Base-by-base conservation (phyloP, 64 coral and sea anemone species). In the Dendronephthya gigantea region DNA sequence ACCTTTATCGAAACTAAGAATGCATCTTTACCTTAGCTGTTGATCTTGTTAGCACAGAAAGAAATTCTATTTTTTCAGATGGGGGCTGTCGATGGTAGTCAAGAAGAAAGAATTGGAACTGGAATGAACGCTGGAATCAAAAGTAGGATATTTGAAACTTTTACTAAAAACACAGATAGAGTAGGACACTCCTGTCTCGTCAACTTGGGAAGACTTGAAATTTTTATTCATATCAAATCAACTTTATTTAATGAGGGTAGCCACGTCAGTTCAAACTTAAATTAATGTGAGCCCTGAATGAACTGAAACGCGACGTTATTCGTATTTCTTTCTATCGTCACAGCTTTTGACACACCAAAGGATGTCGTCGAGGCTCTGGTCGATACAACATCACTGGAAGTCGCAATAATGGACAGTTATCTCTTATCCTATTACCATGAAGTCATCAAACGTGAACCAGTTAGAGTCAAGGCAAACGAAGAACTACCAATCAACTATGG, bases 81-180 rank as follows among this genome's bases (percentile, higher is more conserved):
- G 28, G 95, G 95, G 6, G 89, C 95, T 47, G 91, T 93, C 28
- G 89, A 83, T 41, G 95, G 92, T 38, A 98, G 95, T 43, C 92
- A 98, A 17, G 95, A 98, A 50, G 90, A 90, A 22, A 82, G 95
- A 22, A 41, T 91, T 48, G 95, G 95, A 43, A 92, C 93, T 14
- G 91, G 92, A 39, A 86, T 98, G 41, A 98, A 98, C 48, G 95
- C 95, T 22, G 92, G 93, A 22, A 79, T 93, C 75, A 86, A 37
- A 90, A 84, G 95, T 98, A 92, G 83, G 90, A 17, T 35, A 58
- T 86, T 0, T n/a, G 7, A 17, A 0, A 62, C 2, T 13, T 62
- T n/a, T n/a, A n/a, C n/a, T n/a, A 4, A 62, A 62, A 62, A 62
- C 41, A 11, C 41, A 45, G 4, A 45, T 6, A 11, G 4, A 6